Evolutionary conservation across 2,888 invertebrate species (phyloP).

Genomic region (Lasioglossum morio): DNA sequence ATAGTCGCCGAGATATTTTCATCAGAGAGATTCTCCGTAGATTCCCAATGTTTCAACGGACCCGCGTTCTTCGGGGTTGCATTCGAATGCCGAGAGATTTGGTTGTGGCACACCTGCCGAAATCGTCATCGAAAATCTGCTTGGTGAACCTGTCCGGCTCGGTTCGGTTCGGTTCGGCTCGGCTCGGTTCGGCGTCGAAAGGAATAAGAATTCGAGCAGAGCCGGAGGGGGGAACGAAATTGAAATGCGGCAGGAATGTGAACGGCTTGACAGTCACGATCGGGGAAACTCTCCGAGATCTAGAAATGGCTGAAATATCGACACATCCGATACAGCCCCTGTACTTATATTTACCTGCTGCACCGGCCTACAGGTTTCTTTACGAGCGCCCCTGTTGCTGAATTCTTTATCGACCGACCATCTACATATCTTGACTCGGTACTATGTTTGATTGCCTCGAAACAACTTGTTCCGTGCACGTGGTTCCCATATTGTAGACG

Average conservation of each 20-base stretch:
- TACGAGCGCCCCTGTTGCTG: slow-evolving; percentile 57
- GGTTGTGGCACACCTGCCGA: slow-evolving; percentile 23
- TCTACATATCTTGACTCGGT: slow-evolving; percentile 57
- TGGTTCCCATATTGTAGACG: neutral
- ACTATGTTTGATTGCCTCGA: slow-evolving; percentile 58
- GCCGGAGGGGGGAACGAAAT: slow-evolving; percentile 51
- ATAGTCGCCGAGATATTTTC: slow-evolving; percentile 1
- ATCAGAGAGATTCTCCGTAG: neutral
- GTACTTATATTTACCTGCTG: slow-evolving; percentile 64
- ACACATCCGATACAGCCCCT: slow-evolving; percentile 63
- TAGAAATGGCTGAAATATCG: slow-evolving; percentile 69
- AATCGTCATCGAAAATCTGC: slow-evolving; percentile 61
- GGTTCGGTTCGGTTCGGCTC: neutral
- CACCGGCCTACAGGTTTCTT: slow-evolving; percentile 53
- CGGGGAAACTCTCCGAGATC: slow-evolving; percentile 56
- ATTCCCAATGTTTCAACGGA: slow-evolving; percentile 20
- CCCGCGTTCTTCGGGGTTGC: neutral
- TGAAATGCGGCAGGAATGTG: slow-evolving; percentile 64
- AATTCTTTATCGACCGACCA: slow-evolving; percentile 61
- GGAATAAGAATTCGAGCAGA: slow-evolving; percentile 60
- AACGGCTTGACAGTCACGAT: slow-evolving; percentile 63
- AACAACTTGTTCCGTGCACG: slow-evolving; percentile 37
- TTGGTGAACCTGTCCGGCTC: neutral
- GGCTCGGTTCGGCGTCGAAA: slow-evolving; percentile 25
- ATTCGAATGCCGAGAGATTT: slow-evolving; percentile 14